A percentile compares a stretch with the other conserved stretches of the same genome.
Conservation (phyloP, 2,797 vertebrate species). For the Chloroceryle inda region DNA sequence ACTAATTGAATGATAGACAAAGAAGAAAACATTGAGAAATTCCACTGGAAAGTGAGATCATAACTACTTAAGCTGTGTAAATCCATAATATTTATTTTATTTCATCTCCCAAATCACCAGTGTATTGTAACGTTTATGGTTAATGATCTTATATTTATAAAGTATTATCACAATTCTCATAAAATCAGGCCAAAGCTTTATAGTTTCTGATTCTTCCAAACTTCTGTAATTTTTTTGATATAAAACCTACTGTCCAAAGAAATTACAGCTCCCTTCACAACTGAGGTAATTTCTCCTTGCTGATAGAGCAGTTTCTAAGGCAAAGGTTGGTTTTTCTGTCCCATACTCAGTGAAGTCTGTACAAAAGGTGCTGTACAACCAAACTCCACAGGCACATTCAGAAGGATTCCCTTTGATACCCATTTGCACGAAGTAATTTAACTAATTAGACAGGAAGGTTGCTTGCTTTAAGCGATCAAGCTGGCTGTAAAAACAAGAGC, state of each 20-base stretch:
- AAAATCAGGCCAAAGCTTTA: neutral
- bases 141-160: neutral
- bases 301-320: neutral
- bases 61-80: neutral
- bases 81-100: neutral
- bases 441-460: constrained; percentile 52
- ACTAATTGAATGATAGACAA: neutral
- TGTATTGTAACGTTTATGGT: neutral
- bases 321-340: neutral
- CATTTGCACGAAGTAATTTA: constrained; percentile 57
- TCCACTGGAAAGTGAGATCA: neutral
- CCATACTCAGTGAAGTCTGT: constrained; percentile 22
- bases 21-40: neutral
- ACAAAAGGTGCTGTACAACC: constrained; percentile 83
- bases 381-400: too few relatives aligned
- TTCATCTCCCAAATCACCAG: neutral
- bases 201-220: neutral
- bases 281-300: neutral
- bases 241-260: neutral
- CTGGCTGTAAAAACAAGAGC: constrained; percentile 82
- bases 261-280: neutral
- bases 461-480: constrained; percentile 80
- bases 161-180: neutral
- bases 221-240: neutral
- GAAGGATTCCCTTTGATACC: too few relatives aligned